phyloP scores from a whole-genome alignment of 2,888 invertebrate species.

The Anoplius nigerrimus region DNA sequence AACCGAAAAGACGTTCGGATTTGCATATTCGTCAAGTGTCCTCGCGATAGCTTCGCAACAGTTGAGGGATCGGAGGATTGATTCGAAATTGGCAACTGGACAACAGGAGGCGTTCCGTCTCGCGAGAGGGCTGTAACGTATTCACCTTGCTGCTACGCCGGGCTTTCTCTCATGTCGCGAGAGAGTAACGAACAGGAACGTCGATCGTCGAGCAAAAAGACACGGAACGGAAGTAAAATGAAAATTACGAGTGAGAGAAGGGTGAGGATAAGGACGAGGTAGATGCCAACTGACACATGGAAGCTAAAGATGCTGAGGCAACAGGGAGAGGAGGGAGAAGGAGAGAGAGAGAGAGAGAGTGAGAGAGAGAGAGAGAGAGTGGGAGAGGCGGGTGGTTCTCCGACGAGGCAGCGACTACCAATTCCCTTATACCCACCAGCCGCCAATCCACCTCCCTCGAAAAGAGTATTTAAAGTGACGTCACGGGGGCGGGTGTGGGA shows the following conservation, averaged over 20 bases:
- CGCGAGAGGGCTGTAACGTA: no score
- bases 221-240: background rate
- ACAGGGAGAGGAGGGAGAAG: background rate
- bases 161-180: no score
- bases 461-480: constrained; percentile 74
- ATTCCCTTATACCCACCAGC: constrained; percentile 61
- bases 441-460: constrained; percentile 53
- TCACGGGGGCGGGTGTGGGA: constrained; percentile 55
- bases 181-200: background rate
- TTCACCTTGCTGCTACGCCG: no score
- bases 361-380: constrained; percentile 24
- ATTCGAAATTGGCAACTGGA: no score
- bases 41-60: no score
- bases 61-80: no score
- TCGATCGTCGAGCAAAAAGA: background rate
- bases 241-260: constrained; percentile 19
- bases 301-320: background rate
- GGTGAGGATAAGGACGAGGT: constrained; percentile 9
- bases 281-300: constrained; percentile 9
- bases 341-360: constrained; percentile 9
- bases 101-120: no score
- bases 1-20: no score
- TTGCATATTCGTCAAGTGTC: no score
- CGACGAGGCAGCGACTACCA: constrained; percentile 56
- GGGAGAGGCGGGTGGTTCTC: constrained; percentile 36